These are phyloP conservation scores for Drosophila demipolita DNA, from an alignment of 2,888 invertebrate genomes.

Conservation along the genomic window DNA sequence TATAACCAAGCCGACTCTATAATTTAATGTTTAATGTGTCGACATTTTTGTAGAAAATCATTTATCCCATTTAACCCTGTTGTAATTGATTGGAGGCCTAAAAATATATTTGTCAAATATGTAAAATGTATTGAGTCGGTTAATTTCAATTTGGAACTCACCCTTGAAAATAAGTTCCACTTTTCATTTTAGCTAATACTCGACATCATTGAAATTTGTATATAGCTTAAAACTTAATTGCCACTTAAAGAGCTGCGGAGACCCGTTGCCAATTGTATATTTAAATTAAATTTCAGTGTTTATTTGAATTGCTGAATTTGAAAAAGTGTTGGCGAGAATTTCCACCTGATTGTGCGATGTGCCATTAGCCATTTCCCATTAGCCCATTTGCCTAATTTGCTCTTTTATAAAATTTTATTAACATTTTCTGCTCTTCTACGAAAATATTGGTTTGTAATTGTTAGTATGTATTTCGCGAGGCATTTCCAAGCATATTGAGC, in stretches of 20 bases:
- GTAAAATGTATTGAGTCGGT: not conserved
- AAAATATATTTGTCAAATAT: not conserved
- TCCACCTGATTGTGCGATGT: conserved; percentile 15
- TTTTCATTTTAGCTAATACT: not conserved
- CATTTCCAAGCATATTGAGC: conserved; percentile 62
- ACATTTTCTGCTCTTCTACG: conserved; percentile 21
- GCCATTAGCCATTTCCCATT: conserved; percentile 22
- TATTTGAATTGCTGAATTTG: conserved; percentile 35
- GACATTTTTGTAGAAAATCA: not conserved
- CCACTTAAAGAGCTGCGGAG: not conserved
- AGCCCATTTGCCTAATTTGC: conserved; percentile 29
- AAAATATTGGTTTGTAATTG: not conserved
- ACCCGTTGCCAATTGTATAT: conserved; percentile 32
- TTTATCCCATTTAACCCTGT: not conserved
- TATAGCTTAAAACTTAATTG: not conserved
- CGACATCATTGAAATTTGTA: not conserved
- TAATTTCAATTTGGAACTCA: not conserved
- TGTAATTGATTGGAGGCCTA: not conserved
- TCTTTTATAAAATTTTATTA: conserved; percentile 43
- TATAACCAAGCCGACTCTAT: not conserved
- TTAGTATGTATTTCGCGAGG: conserved; percentile 17
- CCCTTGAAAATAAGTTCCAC: not conserved
- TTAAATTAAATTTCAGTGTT: conserved; percentile 47
- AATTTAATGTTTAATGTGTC: not conserved
- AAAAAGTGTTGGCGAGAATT: conserved; percentile 7